These are phyloP conservation scores for Buathra laborator DNA, from an alignment of 2,888 invertebrate genomes.

Conservation along the genomic window DNA sequence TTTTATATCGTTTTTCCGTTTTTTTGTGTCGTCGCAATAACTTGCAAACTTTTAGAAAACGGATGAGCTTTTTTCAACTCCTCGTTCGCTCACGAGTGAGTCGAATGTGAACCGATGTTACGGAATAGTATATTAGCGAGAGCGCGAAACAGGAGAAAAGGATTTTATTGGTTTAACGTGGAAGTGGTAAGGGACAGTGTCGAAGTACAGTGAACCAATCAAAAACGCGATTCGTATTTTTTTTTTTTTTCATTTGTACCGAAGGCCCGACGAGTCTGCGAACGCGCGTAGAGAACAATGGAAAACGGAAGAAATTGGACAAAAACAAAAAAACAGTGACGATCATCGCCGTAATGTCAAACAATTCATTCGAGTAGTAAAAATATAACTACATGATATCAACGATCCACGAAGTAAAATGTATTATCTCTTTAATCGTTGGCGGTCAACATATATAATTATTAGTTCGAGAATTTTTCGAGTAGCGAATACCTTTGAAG, in stretches of 20 bases:
- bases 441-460: neutral
- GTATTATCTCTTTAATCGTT: neutral
- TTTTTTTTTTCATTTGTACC: neutral
- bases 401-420: too few species aligned
- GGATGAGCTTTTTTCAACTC: neutral
- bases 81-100: neutral
- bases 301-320: neutral
- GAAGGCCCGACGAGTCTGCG: neutral
- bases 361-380: too few species aligned
- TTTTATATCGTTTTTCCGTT: neutral
- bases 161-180: neutral
- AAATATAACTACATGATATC: too few species aligned
- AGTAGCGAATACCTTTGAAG: neutral
- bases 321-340: neutral
- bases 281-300: neutral
- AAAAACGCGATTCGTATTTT: neutral
- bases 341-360: neutral
- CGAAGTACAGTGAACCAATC: neutral
- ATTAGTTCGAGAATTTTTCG: neutral
- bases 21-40: too few species aligned
- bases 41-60: neutral
- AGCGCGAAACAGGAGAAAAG: neutral
- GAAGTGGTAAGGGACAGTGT: constrained; percentile 1
- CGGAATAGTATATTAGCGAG: neutral
- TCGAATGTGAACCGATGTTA: neutral